Percentiles rank a stretch among this genome's conserved stretches.
phyloP scores from a whole-genome alignment of 1,140 invertebrate species.

The Drosophila melanica region DNA sequence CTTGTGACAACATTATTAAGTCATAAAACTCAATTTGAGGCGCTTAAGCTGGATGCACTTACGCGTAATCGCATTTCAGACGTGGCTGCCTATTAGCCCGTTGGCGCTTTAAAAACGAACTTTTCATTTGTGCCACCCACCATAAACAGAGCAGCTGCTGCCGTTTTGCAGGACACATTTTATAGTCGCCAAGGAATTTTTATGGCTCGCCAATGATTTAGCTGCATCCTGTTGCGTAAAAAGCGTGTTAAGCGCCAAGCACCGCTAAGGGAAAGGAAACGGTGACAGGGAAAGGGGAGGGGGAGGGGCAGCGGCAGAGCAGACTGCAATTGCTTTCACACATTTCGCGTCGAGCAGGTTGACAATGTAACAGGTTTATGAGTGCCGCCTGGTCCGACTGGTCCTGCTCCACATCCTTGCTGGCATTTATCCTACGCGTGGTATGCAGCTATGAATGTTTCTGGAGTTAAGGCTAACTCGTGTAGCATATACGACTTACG shows the following conservation, averaged over 20 bases:
- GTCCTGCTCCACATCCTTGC: not conserved
- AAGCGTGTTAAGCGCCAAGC: conserved; percentile 5
- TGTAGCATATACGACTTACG: conserved; percentile 9
- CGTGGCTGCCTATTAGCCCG: conserved; percentile 55
- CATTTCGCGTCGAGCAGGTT: conserved; percentile 40
- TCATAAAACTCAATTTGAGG: conserved; percentile 77
- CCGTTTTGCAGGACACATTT: conserved; percentile 37
- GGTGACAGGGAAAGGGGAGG: not conserved
- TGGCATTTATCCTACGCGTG: conserved; percentile 33
- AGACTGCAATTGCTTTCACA: conserved; percentile 26
- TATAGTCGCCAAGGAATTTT: conserved; percentile 49
- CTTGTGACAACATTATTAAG: conserved; percentile 59
- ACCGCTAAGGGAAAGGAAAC: not conserved
- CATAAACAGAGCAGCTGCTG: not conserved
- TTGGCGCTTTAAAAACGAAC: conserved; percentile 41
- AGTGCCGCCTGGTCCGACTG: conserved; percentile 11
- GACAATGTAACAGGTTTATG: conserved; percentile 79
- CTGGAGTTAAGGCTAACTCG: conserved; percentile 22
- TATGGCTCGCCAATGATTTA: conserved; percentile 60
- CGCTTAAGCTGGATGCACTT: conserved; percentile 68
- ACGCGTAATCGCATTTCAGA: conserved; percentile 49
- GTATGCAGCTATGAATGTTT: conserved; percentile 25
- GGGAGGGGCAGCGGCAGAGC: not conserved
- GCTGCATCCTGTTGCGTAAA: conserved; percentile 72
- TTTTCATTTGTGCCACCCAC: conserved; percentile 35